Percentiles rank a stretch among this genome's conserved stretches.
These are phyloP conservation scores for Lerema accius DNA, from an alignment of 1,140 invertebrate species.

Conservation along the genomic window DNA sequence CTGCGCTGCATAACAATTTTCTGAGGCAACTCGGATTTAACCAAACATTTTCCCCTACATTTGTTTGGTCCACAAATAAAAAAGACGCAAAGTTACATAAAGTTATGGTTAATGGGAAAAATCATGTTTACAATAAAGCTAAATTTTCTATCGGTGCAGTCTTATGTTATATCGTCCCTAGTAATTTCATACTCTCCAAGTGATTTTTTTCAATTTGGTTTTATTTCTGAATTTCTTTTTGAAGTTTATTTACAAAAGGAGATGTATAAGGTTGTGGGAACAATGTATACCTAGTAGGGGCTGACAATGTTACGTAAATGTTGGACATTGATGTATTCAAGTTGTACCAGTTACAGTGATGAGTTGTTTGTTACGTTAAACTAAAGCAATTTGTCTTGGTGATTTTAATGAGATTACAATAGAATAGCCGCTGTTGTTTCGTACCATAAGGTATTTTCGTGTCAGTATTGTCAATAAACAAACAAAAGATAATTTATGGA, in stretches of 20 bases:
- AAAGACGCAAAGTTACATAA: neutral
- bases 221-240: no score
- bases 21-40: neutral
- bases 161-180: no score
- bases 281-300: neutral
- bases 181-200: no score
- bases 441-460: neutral
- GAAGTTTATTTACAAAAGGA: neutral
- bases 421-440: neutral
- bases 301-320: conserved; percentile 32
- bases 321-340: conserved; percentile 44
- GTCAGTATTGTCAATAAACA: neutral
- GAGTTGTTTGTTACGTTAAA: conserved; percentile 41
- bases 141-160: no score
- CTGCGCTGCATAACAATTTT: neutral
- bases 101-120: neutral
- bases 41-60: neutral
- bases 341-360: conserved; percentile 38
- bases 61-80: neutral
- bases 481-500: neutral
- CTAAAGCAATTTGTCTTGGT: conserved; percentile 43
- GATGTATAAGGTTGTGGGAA: neutral
- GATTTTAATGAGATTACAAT: conserved; percentile 35
- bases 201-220: no score
- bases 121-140: neutral